Base-by-base conservation (phyloP, 2,888 invertebrate genomes). In the Sphaeridia pumilis region DNA sequence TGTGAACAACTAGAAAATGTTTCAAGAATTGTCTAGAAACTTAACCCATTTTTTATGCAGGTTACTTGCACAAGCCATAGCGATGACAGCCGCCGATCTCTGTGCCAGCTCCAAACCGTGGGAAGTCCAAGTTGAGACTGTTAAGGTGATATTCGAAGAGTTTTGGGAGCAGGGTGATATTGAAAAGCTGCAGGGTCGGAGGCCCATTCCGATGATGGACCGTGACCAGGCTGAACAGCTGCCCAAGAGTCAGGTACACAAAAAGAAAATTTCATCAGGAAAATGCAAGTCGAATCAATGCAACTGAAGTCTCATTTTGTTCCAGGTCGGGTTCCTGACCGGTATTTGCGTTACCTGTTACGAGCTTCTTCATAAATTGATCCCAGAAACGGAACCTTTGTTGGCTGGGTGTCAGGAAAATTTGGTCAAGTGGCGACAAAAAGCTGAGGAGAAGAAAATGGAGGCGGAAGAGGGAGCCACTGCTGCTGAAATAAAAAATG, bases 101-200 rank as follows among this genome's bases (percentile, higher is more conserved):
- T 85, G 86, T 50, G 86, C 87, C 1, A 83, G 84, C 61, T 82
- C 86, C 1, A 88, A 88, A 68, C 86, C 87, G 1, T 88, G 87
- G 87, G 77, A 81, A 24, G 75, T 84, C 2, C 87, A 88, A 70
- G 78, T 80, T 21, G 78, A 84, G 67, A 85, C 87, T 0, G 87
- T 87, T 1, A 78, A 78, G 66, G 82, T 86, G 5, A 87, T 88
- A 49, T 84, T 84, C 67, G 82, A 84, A 66, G 85, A 86, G 69
- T 86, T 86, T 68, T 86, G 85, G 66, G 81, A 82, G 57, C 84
- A 85, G 62, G 78, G 84, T 1, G 84, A 85, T 67, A 80, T 81
- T 27, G 84, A 85, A 67, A 75, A 77, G 50, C 73, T 72, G 10
- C 76, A 78, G 46, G 85, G 86, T 0, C 75, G 78, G 46, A 74